Percentiles rank a stretch among this genome's conserved stretches.
Evolutionary conservation across 2,888 invertebrate species (phyloP).

Genomic region (Venusia cambrica): DNA sequence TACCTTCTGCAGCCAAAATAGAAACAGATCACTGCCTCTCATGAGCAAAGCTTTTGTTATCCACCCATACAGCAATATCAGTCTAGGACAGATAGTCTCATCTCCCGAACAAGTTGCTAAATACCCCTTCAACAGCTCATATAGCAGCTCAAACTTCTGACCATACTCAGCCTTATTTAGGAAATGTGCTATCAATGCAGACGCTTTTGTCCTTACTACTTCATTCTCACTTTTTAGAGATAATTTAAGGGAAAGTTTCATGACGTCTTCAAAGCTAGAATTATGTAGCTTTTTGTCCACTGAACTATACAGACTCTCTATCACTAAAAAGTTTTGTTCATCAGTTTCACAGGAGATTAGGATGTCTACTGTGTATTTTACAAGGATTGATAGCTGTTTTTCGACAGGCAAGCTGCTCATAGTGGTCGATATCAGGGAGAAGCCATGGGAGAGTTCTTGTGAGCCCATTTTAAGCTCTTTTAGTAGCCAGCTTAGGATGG

Average conservation of each 20-base stretch:
- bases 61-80: conserved; percentile 66
- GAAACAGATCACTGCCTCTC: conserved; percentile 59
- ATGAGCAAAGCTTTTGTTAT: conserved; percentile 62
- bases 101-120: conserved; percentile 42
- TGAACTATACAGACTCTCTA: conserved; percentile 77
- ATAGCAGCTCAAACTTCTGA: conserved; percentile 58
- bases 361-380: conserved; percentile 47
- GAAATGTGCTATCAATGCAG: conserved; percentile 78
- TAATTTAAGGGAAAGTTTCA: conserved; percentile 53
- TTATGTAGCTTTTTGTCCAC: conserved; percentile 60
- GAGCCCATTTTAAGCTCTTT: conserved; percentile 46
- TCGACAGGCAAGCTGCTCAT: conserved; percentile 54
- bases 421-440: conserved; percentile 56
- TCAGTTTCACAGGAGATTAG: conserved; percentile 48
- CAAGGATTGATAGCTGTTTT: conserved; percentile 51
- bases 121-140: conserved; percentile 52
- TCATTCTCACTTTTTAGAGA: conserved; percentile 54
- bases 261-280: conserved; percentile 50
- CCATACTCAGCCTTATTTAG: conserved; percentile 79
- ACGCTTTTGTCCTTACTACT: conserved; percentile 59
- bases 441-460: conserved; percentile 47
- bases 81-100: conserved; percentile 41
- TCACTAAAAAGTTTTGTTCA: conserved; percentile 54
- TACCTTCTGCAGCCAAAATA: conserved; percentile 70
- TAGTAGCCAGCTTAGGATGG: conserved; percentile 58